phyloP scores from a whole-genome alignment of 2,113 vertebrate genomes.

The Phylloscopus trochiloides region DNA sequence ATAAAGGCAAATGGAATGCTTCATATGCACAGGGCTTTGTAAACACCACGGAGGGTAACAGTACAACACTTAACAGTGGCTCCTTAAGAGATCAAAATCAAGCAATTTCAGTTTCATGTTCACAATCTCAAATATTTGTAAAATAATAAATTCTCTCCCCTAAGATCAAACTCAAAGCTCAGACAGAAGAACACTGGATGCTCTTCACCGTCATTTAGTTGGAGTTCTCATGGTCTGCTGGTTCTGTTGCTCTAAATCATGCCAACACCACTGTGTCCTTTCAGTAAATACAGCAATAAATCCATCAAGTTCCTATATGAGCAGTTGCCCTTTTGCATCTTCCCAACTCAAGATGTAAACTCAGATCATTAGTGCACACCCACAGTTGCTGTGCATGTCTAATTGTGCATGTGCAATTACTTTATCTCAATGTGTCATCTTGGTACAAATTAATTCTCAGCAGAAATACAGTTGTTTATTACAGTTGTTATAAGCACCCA shows the following conservation, averaged over 20 bases:
- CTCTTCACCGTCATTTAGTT: neutral
- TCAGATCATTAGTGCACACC: neutral
- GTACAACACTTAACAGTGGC: neutral
- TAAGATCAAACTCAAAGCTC: neutral
- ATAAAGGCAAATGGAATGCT: neutral
- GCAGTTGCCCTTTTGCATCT: neutral
- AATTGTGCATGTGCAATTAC: neutral
- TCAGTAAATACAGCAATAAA: neutral
- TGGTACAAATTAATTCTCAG: neutral
- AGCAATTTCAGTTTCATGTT: neutral
- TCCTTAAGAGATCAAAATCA: neutral
- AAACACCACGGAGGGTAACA: accelerated
- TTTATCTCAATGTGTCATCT: neutral
- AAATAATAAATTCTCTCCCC: neutral
- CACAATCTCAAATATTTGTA: neutral
- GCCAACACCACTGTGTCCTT: neutral
- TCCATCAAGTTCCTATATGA: neutral
- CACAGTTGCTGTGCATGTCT: neutral
- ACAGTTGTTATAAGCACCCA: neutral
- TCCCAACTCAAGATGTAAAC: neutral
- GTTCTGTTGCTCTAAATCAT: neutral
- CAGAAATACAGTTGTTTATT: neutral
- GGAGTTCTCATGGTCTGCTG: neutral
- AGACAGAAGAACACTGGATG: neutral
- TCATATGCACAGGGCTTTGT: neutral